Conservation (phyloP, 2,113 vertebrate genomes). For the Poeciliopsis retropinna region DNA sequence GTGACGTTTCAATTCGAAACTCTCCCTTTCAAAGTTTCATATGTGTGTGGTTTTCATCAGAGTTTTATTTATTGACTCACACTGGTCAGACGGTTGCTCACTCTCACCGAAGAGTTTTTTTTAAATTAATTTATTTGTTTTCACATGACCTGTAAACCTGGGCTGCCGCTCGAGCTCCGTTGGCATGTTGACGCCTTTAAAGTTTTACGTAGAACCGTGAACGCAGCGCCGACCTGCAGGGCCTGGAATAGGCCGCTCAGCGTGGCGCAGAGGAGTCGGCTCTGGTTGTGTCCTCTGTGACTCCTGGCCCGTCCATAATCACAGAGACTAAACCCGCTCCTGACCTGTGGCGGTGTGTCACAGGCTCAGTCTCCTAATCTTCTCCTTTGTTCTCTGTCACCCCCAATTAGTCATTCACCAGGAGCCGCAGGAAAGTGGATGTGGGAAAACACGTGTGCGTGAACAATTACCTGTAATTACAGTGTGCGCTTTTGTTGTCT, state of each 20-base stretch:
- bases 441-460: constrained; percentile 5
- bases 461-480: constrained; percentile 21
- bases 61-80: neutral
- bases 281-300: constrained; percentile 28
- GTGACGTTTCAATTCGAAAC: neutral
- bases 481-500: neutral
- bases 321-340: constrained; percentile 44
- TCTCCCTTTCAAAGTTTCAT: neutral
- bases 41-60: neutral
- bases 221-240: constrained; percentile 11
- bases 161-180: neutral
- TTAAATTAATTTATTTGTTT: too few relatives aligned
- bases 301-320: constrained; percentile 56
- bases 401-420: constrained; percentile 50
- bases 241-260: constrained; percentile 2
- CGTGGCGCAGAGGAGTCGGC: neutral
- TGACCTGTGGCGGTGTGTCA: constrained; percentile 55
- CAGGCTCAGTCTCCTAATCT: constrained; percentile 62
- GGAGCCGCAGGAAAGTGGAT: constrained; percentile 33
- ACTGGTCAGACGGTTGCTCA: neutral
- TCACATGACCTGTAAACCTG: too few relatives aligned
- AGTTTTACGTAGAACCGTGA: neutral
- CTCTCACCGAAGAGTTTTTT: neutral
- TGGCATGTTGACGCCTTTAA: neutral
- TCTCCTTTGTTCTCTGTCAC: constrained; percentile 72